Base-by-base conservation (phyloP, 2,888 invertebrate species). In the Lithophane ornitopus region DNA sequence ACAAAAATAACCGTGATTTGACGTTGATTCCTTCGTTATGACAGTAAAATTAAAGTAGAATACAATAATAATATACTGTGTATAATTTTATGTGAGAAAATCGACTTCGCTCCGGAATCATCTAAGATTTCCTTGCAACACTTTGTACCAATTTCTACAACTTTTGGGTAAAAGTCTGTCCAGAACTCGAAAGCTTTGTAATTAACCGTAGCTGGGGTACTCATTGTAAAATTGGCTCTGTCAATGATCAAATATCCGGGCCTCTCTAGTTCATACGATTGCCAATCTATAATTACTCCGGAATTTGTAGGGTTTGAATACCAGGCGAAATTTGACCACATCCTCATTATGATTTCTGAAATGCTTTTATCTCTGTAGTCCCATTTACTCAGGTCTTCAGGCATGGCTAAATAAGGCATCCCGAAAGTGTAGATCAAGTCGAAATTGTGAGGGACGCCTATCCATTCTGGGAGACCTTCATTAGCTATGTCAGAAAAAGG, bases 391-490 rank as follows among this genome's bases (percentile, higher is more conserved):
- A 97, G 94, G 82, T 97, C 97, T 83, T 97, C 96, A 3, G 97
- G 96, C 56, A 97, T 93, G 11, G 97, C 97, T 97, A 98, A 97
- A 92, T 98, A 97, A 0, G 98, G 98, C 89, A 98, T 96, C 0
- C 98, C 98, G 97, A 98, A 98, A 11, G 98, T 97, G 91, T 98
- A 98, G 68, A 98, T 98, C 82, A 98, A 96, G 92, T 98, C 98
- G 86, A 97, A 98, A 92, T 98, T 97, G 91, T 98, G 98, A 1
- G 98, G 98, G 0, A 98, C 98, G 28, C 97, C 97, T 0, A 98
- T 97, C 98, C 98, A 98, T 65, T 97, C 97, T 0, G 98, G 98
- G 44, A 98, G 96, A 70, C 97, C 97, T 49, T 97, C 97, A 65
- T 97, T 97, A 6, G 97, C 97, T 46, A 97, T 95, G 67, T 96